Evolutionary conservation across 2,797 vertebrate genomes (phyloP).

Genomic region (Pantherophis vulpinus): DNA sequence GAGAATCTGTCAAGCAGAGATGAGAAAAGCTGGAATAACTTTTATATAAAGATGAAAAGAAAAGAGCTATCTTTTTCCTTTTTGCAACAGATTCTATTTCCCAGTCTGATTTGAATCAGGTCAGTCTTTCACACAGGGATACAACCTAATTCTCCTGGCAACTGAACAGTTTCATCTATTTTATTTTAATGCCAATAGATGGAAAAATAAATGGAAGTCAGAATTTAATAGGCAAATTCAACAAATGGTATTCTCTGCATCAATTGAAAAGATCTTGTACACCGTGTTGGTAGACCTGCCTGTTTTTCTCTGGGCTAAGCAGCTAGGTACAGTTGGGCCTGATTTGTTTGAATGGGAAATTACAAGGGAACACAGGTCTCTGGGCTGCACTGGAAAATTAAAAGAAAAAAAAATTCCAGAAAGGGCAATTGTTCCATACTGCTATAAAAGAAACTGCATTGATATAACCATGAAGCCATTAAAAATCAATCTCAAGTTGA

Average conservation of each 20-base stretch:
- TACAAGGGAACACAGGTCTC: background rate
- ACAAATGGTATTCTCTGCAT: background rate
- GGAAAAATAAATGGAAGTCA: background rate
- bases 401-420: background rate
- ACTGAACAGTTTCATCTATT: background rate
- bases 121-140: background rate
- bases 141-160: slow-evolving; percentile 1
- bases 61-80: background rate
- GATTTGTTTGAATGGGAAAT: background rate
- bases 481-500: background rate
- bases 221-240: background rate
- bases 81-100: background rate
- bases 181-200: background rate
- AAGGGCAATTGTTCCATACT: background rate
- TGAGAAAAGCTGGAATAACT: background rate
- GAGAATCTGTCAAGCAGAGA: background rate
- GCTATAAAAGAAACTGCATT: background rate
- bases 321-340: background rate
- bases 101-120: background rate
- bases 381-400: background rate
- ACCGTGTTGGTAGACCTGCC: background rate
- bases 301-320: background rate
- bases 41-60: background rate
- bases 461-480: background rate
- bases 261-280: background rate